These are phyloP conservation scores for Kuschelorhynchus macadamiae DNA, from an alignment of 2,888 invertebrate genomes.

Conservation along the genomic window DNA sequence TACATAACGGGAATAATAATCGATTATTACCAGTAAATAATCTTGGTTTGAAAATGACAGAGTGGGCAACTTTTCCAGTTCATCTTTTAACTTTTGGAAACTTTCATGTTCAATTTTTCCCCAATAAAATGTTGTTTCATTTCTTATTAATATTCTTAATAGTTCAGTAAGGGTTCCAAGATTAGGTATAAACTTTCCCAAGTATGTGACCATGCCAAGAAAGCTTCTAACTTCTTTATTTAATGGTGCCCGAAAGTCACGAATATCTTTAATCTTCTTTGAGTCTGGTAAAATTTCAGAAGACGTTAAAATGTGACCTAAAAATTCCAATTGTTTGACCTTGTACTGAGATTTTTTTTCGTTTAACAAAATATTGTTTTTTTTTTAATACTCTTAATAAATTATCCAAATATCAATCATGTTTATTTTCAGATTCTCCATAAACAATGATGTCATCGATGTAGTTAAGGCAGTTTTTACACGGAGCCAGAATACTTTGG, in stretches of 20 bases:
- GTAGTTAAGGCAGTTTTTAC: constrained; percentile 57
- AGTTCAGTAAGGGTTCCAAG: constrained; percentile 10
- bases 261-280: too few species aligned
- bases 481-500: constrained; percentile 46
- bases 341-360: constrained; percentile 42
- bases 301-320: constrained; percentile 50
- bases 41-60: too few species aligned
- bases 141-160: background rate
- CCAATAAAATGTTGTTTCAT: constrained; percentile 11
- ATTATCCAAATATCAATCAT: constrained; percentile 36
- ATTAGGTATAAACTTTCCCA: constrained; percentile 50
- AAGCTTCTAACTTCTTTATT: constrained; percentile 51
- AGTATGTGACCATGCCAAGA: constrained; percentile 50
- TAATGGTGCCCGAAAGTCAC: too few species aligned
- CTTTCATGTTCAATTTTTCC: constrained; percentile 37
- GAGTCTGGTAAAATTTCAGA: constrained; percentile 54
- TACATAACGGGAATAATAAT: too few species aligned
- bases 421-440: constrained; percentile 54
- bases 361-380: constrained; percentile 41
- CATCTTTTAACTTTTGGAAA: constrained; percentile 25
- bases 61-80: too few species aligned
- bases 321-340: constrained; percentile 30
- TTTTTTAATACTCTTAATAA: constrained; percentile 32
- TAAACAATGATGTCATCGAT: constrained; percentile 58
- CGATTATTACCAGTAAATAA: too few species aligned